Percentiles rank a stretch among this genome's conserved stretches.
phyloP scores from a whole-genome alignment of 2,797 vertebrate genomes.

The Pangasius sanitwongsei region DNA sequence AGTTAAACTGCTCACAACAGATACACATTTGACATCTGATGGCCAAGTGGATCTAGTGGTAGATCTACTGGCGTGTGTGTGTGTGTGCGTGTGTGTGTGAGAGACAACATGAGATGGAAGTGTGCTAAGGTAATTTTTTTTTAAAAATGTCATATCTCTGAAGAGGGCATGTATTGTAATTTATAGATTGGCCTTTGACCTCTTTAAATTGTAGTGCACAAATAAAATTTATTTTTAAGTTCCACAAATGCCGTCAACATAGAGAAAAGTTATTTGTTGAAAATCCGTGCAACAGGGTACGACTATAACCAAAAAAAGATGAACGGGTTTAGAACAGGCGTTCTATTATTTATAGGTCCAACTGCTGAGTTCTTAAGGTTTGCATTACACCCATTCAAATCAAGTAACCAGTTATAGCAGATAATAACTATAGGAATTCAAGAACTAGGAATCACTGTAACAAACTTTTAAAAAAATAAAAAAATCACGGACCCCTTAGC shows the following conservation, averaged over 20 bases:
- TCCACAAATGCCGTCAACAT: background rate
- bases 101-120: background rate
- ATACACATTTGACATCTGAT: constrained; percentile 67
- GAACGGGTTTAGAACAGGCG: background rate
- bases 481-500: background rate
- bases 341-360: too few species aligned
- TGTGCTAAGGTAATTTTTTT: background rate
- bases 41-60: constrained; percentile 1
- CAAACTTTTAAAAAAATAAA: background rate
- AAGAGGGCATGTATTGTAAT: background rate
- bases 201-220: background rate
- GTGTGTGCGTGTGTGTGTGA: constrained; percentile 29
- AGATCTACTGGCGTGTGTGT: background rate
- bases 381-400: background rate
- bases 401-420: background rate
- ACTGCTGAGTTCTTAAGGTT: too few species aligned
- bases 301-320: too few species aligned
- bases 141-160: background rate
- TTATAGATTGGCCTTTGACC: background rate
- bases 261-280: background rate
- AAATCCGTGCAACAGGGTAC: background rate
- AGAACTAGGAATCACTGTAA: background rate
- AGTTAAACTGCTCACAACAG: constrained; percentile 58
- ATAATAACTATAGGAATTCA: background rate
- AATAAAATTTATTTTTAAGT: background rate